Conservation (phyloP, 2,797 vertebrate genomes). For the Gallinago solitaria region DNA sequence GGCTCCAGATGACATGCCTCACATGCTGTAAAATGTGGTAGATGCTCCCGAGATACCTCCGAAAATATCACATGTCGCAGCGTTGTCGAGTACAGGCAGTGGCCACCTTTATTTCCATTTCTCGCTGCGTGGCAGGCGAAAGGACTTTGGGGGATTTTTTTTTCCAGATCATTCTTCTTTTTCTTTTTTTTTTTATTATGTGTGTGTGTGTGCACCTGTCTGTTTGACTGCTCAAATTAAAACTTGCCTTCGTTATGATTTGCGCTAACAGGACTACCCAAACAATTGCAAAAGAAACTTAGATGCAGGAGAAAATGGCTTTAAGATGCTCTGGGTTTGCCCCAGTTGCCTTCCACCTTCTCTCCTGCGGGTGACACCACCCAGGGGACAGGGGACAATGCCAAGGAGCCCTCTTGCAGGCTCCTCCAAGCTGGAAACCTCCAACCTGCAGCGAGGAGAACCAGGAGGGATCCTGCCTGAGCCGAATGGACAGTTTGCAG, state of each 20-base stretch:
- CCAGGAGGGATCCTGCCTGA: not conserved
- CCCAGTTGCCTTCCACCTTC: not conserved
- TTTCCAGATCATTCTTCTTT: constrained; percentile 14
- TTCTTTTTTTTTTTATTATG: too few species aligned
- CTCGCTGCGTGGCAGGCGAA: not conserved
- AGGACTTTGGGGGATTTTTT: constrained; percentile 35
- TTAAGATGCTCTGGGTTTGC: not conserved
- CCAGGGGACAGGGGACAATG: accelerated
- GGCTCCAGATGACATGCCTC: constrained; percentile 54
- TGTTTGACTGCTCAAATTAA: not conserved
- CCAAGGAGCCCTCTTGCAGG: accelerated
- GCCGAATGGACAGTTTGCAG: not conserved
- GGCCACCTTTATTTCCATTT: constrained; percentile 58
- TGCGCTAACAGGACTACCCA: not conserved
- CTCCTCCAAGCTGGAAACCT: not conserved
- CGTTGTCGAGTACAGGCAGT: constrained; percentile 40
- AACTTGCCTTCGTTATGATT: not conserved
- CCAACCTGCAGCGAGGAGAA: too few species aligned
- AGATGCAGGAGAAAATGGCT: not conserved
- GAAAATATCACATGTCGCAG: not conserved
- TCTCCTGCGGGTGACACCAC: not conserved
- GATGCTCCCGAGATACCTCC: constrained; percentile 46
- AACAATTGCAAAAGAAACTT: not conserved
- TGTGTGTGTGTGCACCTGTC: too few species aligned
- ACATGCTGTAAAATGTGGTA: constrained; percentile 56